Percentiles rank a stretch among this genome's conserved stretches.
phyloP scores from a whole-genome alignment of 2,113 vertebrate genomes.

The Platichthys flesus region DNA sequence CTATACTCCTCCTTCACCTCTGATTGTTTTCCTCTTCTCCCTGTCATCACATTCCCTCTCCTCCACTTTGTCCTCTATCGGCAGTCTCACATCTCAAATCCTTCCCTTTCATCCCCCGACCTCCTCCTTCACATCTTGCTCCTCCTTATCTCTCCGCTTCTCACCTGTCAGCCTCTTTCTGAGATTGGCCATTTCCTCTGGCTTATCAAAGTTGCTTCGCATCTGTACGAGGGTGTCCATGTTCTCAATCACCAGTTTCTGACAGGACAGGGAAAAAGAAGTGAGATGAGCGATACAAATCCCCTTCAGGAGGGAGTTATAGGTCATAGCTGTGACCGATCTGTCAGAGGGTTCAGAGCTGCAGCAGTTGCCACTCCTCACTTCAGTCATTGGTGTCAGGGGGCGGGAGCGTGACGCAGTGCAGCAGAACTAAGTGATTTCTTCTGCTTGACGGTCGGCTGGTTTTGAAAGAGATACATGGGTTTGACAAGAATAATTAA shows the following conservation, averaged over 20 bases:
- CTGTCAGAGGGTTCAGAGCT: slow-evolving; percentile 6
- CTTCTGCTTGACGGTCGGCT: background rate
- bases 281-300: slow-evolving; percentile 18
- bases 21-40: background rate
- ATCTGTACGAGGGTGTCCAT: slow-evolving; percentile 96
- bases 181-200: slow-evolving; percentile 84
- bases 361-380: background rate
- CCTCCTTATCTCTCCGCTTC: slow-evolving; percentile 27
- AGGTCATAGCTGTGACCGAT: slow-evolving; percentile 11
- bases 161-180: slow-evolving; percentile 88
- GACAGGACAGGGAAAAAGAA: slow-evolving; percentile 16
- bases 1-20: background rate
- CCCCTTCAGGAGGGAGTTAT: background rate
- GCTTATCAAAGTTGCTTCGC: slow-evolving; percentile 86
- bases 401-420: background rate
- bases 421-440: background rate
- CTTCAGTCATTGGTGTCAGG: slow-evolving; percentile 34
- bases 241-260: slow-evolving; percentile 95
- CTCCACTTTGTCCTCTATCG: background rate
- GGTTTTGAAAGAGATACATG: too few species aligned
- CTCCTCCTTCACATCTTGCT: slow-evolving; percentile 7
- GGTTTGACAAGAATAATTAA: too few species aligned
- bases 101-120: background rate
- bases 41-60: background rate
- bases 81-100: background rate